These are phyloP conservation scores for Bombus superbus DNA, from an alignment of 1,140 invertebrate species.

Conservation along the genomic window DNA sequence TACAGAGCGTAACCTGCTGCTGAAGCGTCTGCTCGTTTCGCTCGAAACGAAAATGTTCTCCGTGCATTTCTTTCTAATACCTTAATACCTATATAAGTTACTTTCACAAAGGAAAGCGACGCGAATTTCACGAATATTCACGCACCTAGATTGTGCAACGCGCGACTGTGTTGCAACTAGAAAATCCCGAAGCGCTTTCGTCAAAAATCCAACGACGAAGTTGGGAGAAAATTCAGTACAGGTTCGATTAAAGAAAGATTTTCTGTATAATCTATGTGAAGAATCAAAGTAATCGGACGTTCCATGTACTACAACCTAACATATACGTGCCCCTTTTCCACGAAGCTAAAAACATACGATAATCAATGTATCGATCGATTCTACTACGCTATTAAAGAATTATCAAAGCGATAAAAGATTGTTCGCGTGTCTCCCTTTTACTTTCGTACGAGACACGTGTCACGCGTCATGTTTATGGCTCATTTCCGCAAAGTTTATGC, in stretches of 20 bases:
- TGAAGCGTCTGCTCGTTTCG: neutral
- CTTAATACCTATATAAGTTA: no score
- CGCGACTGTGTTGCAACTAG: neutral
- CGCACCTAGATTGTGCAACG: no score
- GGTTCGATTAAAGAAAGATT: neutral
- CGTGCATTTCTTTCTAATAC: no score
- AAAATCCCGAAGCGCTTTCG: no score
- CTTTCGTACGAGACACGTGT: slow-evolving; percentile 16
- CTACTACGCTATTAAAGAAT: neutral
- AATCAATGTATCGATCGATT: neutral
- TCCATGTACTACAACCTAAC: no score
- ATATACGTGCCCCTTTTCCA: neutral
- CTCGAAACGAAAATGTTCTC: no score
- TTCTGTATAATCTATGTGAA: neutral
- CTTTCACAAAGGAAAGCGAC: neutral
- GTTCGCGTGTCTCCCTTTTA: neutral
- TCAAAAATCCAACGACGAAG: no score
- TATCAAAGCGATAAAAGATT: slow-evolving; percentile 6
- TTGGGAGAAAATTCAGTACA: neutral
- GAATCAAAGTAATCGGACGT: no score
- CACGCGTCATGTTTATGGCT: slow-evolving; percentile 44
- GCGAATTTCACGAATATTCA: neutral
- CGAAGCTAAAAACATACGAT: neutral
- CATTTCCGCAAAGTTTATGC: slow-evolving; percentile 54
- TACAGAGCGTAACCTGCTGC: neutral